Conservation (phyloP, 2,797 vertebrate species). For the Syndactyla subalaris region DNA sequence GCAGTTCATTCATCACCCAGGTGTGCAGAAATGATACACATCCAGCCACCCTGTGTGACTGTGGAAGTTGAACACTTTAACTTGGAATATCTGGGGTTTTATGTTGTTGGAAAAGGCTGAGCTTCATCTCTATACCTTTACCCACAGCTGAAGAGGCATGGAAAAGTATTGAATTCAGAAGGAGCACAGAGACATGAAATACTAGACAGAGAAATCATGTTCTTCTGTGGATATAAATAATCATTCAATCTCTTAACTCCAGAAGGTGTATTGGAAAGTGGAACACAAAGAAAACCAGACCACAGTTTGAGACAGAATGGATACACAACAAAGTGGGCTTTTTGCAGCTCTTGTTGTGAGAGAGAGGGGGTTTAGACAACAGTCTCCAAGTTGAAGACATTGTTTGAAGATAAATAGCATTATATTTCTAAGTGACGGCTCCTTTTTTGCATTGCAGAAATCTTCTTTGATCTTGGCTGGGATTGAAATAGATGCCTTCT, state of each 20-base stretch:
- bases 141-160: background rate
- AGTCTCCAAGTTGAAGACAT: background rate
- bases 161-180: background rate
- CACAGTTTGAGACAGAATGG: background rate
- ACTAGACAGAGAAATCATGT: background rate
- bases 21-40: background rate
- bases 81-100: background rate
- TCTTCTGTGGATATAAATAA: background rate
- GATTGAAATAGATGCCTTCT: background rate
- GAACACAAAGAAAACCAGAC: background rate
- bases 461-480: slow-evolving; percentile 21
- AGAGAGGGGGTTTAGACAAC: background rate
- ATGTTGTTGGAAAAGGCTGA: background rate
- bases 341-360: background rate
- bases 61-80: background rate
- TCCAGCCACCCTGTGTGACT: background rate
- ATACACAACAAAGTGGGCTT: background rate
- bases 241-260: background rate
- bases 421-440: background rate
- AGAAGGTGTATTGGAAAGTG: background rate
- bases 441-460: slow-evolving; percentile 1
- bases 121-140: background rate
- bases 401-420: background rate
- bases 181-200: background rate
- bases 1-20: background rate